These are phyloP conservation scores for Bathynomus jamesi DNA, from an alignment of 1,140 invertebrate species.

Conservation along the genomic window DNA sequence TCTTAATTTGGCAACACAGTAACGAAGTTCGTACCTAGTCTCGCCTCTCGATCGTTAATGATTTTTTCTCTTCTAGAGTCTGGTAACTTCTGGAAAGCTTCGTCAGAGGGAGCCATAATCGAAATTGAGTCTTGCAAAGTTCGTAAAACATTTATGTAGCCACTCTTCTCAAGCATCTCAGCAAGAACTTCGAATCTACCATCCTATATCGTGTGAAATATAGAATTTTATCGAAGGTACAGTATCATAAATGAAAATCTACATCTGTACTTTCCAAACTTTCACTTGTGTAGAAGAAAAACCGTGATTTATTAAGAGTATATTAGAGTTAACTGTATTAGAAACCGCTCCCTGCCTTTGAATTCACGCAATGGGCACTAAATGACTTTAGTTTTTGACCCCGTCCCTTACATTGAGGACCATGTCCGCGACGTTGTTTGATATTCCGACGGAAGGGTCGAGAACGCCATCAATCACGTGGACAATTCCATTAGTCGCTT, in stretches of 20 bases:
- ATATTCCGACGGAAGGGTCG: slow-evolving; percentile 47
- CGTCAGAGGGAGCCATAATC: slow-evolving; percentile 55
- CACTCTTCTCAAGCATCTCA: slow-evolving; percentile 49
- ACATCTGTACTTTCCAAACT: too few relatives aligned
- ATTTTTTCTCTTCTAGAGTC: slow-evolving; percentile 42
- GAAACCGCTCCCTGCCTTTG: too few relatives aligned
- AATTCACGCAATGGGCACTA: too few relatives aligned
- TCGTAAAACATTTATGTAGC: slow-evolving; percentile 41
- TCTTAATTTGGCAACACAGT: not conserved
- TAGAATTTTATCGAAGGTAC: not conserved
- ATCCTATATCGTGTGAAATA: slow-evolving; percentile 40
- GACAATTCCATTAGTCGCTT: slow-evolving; percentile 59
- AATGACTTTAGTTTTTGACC: too few relatives aligned
- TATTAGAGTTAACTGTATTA: too few relatives aligned
- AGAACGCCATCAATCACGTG: slow-evolving; percentile 59
- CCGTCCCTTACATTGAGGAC: slow-evolving; percentile 34
- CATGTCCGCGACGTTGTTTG: slow-evolving; percentile 30
- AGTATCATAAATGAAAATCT: too few relatives aligned
- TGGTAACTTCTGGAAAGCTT: slow-evolving; percentile 52
- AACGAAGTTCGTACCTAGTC: slow-evolving; percentile 39
- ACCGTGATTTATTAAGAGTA: too few relatives aligned
- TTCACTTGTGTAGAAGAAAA: too few relatives aligned
- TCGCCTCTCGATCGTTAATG: slow-evolving; percentile 41
- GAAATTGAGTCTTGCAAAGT: slow-evolving; percentile 47
- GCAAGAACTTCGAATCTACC: slow-evolving; percentile 52